Conservation (phyloP, 1,140 invertebrate species). For the Hyles vespertilio region DNA sequence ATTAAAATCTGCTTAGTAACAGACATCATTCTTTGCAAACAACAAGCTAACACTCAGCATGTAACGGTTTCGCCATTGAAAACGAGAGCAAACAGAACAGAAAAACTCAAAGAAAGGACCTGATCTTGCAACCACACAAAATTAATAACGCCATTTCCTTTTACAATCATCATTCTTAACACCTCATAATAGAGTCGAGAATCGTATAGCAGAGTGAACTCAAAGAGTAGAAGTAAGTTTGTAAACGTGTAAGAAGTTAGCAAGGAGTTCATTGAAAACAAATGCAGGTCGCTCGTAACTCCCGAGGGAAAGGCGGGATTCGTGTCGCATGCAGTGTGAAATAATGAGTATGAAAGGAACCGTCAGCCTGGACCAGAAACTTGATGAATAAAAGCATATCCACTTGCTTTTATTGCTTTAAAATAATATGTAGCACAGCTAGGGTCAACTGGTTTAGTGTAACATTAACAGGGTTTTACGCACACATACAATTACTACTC, state of each 20-base stretch:
- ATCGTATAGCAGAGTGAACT: conserved; percentile 10
- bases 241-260: conserved; percentile 33
- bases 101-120: conserved; percentile 32
- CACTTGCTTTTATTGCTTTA: no score
- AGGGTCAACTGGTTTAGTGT: no score
- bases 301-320: conserved; percentile 50
- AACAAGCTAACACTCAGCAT: conserved; percentile 22
- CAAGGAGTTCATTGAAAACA: conserved; percentile 60
- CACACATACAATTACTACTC: no score
- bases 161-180: background rate
- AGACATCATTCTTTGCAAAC: background rate
- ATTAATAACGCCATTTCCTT: background rate
- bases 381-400: no score
- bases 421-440: no score
- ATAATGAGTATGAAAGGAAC: conserved; percentile 59
- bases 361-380: conserved; percentile 47
- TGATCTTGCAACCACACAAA: conserved; percentile 33
- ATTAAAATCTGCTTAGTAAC: conserved; percentile 4
- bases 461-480: no score
- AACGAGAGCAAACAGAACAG: conserved; percentile 36
- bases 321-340: conserved; percentile 49
- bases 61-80: conserved; percentile 57
- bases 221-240: conserved; percentile 11
- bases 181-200: conserved; percentile 10
- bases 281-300: conserved; percentile 51